Evolutionary conservation across 2,113 vertebrate genomes (phyloP), one percentile per base, ranked within the genome.

Genomic region (Brienomyrus brachyistius): DNA sequence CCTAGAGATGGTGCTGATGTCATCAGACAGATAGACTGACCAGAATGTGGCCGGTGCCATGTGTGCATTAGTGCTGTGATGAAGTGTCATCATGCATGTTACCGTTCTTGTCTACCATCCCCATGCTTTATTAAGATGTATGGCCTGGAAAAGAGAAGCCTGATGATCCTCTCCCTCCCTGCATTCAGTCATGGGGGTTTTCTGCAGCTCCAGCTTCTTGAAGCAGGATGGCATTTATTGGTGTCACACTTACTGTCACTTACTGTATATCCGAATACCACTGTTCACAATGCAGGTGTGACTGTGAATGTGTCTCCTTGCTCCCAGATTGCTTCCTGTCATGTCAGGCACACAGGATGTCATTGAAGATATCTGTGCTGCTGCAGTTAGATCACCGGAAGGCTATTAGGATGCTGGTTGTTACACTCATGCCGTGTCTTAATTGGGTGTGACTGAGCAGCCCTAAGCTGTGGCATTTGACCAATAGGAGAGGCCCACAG

Each of bases 1-100:
- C 94, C 94, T 93, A 92, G 89, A 92, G 92, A 91, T 90, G 92
- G 93, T 91, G 90, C 91, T 93, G 91, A 92, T 90, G 89, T 91
- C 90, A 89, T 45, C 88, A 91, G 91, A 90, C 91, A 89, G 88
- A 89, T 40, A 43, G 77, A 90, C 83, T 23, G n/a, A 89, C 90
- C 90, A 56, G 54, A 85, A 88, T 35, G 84, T 50, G 86, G 70
- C 87, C 2, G 13, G 51, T 9, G 84, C 35, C 48, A 27, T 11
- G n/a, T 50, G 40, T 51, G 50, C 70, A 80, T 84, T 52, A 89
- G 51, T 19, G n/a, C 10, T 31, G 62, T 5, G 45, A 70, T 88
- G 45, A 48, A 50, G 47, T 51, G 27, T 40, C 23, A 23, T 27
- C 47, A 47, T 74, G 66, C 88, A 77, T 66, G 17, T 88, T 50